Evolutionary conservation across 2,888 invertebrate species (phyloP).

Genomic region (Epistrophe eligans): DNA sequence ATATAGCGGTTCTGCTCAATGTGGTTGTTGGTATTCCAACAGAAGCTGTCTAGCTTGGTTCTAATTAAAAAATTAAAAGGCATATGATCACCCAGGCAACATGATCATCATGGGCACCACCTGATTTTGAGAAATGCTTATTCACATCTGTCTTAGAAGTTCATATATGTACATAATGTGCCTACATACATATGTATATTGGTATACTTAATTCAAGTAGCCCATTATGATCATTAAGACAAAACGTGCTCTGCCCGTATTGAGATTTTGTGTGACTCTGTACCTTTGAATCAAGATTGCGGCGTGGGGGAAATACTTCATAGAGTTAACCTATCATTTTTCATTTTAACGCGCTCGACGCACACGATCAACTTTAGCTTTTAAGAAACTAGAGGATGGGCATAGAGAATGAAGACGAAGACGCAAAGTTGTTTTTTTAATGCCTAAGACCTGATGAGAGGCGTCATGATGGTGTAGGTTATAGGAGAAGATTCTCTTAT

Average conservation of each 20-base stretch:
- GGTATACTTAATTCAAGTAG: slow-evolving; percentile 66
- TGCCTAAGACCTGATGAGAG: slow-evolving; percentile 23
- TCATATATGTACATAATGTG: background rate
- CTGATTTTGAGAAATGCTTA: slow-evolving; percentile 49
- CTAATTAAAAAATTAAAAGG: slow-evolving; percentile 73
- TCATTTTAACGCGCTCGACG: slow-evolving; percentile 67
- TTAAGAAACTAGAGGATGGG: slow-evolving; percentile 41
- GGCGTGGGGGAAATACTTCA: slow-evolving; percentile 24
- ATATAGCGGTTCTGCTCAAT: background rate
- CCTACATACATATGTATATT: background rate
- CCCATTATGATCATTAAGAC: slow-evolving; percentile 71
- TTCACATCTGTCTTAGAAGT: background rate
- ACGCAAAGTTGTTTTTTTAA: slow-evolving; percentile 25
- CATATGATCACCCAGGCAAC: slow-evolving; percentile 43
- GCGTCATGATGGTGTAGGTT: slow-evolving; percentile 14
- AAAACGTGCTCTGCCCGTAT: slow-evolving; percentile 46
- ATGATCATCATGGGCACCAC: slow-evolving; percentile 53
- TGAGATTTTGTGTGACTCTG: slow-evolving; percentile 24
- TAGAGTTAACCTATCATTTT: slow-evolving; percentile 70
- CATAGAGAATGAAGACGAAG: slow-evolving; percentile 11
- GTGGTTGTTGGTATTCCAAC: background rate
- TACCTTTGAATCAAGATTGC: slow-evolving; percentile 51
- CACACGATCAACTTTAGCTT: slow-evolving; percentile 26
- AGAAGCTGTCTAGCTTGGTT: slow-evolving; percentile 27
- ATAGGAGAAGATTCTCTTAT: slow-evolving; percentile 23